Conservation (phyloP, 2,797 vertebrate genomes). For the Xerus rutilus region DNA sequence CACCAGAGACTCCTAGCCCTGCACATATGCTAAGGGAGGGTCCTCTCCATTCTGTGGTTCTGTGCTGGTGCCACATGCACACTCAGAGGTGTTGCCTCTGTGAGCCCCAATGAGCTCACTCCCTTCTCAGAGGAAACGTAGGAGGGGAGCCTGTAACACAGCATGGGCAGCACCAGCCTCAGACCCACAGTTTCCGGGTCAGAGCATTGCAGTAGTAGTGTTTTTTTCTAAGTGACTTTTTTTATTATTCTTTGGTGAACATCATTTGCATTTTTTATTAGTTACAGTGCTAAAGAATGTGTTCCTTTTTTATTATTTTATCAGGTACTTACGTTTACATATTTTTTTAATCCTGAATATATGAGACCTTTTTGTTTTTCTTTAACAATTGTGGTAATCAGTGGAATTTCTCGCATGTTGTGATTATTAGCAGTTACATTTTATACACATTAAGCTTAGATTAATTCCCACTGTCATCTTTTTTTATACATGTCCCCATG, state of each 20-base stretch:
- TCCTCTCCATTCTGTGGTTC: slow-evolving; percentile 39
- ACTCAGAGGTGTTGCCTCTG: slow-evolving; percentile 10
- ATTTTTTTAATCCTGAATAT: slow-evolving; percentile 74
- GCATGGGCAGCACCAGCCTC: background rate
- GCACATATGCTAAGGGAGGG: background rate
- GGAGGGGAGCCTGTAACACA: background rate
- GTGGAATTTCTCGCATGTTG: background rate
- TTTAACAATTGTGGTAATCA: slow-evolving; percentile 72
- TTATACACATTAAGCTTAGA: slow-evolving; percentile 75
- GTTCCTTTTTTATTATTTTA: slow-evolving; percentile 84
- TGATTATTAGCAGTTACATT: slow-evolving; percentile 79
- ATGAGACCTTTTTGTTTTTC: slow-evolving; percentile 65
- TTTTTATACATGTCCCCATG: slow-evolving; percentile 62
- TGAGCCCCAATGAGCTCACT: slow-evolving; percentile 30
- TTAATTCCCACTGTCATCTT: slow-evolving; percentile 59
- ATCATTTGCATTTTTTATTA: slow-evolving; percentile 76
- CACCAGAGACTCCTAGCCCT: slow-evolving; percentile 49
- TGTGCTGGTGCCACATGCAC: slow-evolving; percentile 25
- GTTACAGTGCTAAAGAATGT: slow-evolving; percentile 78
- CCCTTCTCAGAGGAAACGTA: slow-evolving; percentile 39
- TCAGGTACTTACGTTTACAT: slow-evolving; percentile 79
- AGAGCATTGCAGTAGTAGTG: slow-evolving; percentile 54
- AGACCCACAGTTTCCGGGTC: background rate
- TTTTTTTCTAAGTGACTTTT: slow-evolving; percentile 77
- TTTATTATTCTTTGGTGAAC: slow-evolving; percentile 81